These are phyloP conservation scores for Elaphurus davidianus DNA, from an alignment of 2,113 vertebrate species.

Conservation along the genomic window DNA sequence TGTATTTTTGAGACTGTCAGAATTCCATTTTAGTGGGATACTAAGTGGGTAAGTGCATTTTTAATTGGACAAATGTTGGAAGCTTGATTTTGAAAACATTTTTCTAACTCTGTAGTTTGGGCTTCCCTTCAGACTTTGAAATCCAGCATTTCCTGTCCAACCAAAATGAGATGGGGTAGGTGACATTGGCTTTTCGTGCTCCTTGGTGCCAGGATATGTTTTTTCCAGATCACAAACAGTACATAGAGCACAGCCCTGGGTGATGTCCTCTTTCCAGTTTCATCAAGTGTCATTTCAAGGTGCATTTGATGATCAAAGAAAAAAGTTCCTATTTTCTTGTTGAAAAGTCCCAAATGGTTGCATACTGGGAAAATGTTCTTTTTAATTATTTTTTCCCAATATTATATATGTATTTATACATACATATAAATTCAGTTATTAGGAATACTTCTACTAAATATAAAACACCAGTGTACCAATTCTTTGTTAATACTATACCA, in stretches of 20 bases:
- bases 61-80: conserved; percentile 17
- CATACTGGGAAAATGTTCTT: background rate
- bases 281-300: background rate
- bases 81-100: background rate
- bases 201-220: background rate
- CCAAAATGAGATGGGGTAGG: background rate
- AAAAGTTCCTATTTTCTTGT: background rate
- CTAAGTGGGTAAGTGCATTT: conserved; percentile 29
- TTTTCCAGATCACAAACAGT: background rate
- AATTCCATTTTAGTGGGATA: background rate
- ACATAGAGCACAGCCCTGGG: background rate
- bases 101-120: background rate
- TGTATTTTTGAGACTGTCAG: background rate
- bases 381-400: background rate
- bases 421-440: background rate
- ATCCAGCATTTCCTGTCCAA: background rate
- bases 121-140: conserved; percentile 16
- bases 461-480: background rate
- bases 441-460: background rate
- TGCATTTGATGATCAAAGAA: background rate
- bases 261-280: background rate
- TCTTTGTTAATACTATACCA: background rate
- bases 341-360: background rate
- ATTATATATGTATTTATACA: background rate
- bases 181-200: background rate